Base-by-base conservation (phyloP, 2,888 invertebrate genomes). In the Osmoderma eremita region DNA sequence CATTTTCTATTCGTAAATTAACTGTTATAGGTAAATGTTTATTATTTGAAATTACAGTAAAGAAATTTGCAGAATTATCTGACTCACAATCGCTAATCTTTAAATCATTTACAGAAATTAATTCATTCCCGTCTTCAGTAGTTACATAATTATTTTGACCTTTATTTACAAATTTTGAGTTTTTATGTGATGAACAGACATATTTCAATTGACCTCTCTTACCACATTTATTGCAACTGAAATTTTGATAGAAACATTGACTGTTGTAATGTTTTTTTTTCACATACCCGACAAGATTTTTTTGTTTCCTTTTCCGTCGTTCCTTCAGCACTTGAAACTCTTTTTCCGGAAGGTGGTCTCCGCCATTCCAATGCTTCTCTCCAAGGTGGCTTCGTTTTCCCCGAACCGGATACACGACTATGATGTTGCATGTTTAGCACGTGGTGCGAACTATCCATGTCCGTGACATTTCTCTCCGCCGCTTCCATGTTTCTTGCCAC, bases 211-310 rank as follows among this genome's bases (percentile, higher is more conserved):
- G 56, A 18, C 65, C 56, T 36, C 45, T 56, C 45, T 48, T 17
- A 38, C 48, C 56, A 36, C 65, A 65, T 13, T 17, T 22, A 48
- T 65, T 48, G 38, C 51, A 66, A n/a, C 39, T 3, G 22, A 36
- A 22, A 49, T 58, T 51, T n/a, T 15, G 15, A 61, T 48, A 65
- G 17, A 53, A 65, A 56, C 56, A 65, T 5, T 48, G 48, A 2
- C 8, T 45, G 17, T 48, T 15, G 2, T 38, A 20, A 45, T 53
- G 64, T 54, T 42, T 8, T 48, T 38, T 39, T 42, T 20, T 48
- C 65, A 45, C 45, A 65, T 15, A 54, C 39, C 20, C 42, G 17
- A 15, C 30, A 30, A 30, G 8, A 2, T 8, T 30, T 2, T 30
- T 30, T 30, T 2, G 6, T 30, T 30, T 30, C 30, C 6, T 30